Evolutionary conservation across 2,888 invertebrate genomes (phyloP).

Genomic region (Argyra leucocephala): DNA sequence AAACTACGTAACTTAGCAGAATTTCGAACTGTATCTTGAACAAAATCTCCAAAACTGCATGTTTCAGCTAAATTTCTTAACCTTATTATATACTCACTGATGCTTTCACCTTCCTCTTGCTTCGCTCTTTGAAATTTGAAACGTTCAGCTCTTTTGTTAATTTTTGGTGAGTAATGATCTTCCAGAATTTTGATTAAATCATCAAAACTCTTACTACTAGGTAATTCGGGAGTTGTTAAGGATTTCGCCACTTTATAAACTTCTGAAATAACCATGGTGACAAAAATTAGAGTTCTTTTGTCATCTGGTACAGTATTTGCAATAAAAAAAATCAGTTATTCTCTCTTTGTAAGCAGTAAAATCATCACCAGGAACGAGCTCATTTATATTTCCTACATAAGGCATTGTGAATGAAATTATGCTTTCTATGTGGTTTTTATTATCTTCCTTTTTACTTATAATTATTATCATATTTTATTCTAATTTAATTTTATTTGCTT

Average conservation of each 20-base stretch:
- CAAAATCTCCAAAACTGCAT: slow-evolving; percentile 13
- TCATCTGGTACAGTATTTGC: slow-evolving; percentile 1
- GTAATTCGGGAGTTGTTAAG: slow-evolving; percentile 13
- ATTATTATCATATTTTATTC: too few relatives aligned
- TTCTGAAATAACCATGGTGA: slow-evolving; percentile 15
- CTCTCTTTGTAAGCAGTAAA: too few relatives aligned
- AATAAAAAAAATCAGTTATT: too few relatives aligned
- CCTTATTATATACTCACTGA: slow-evolving; percentile 16
- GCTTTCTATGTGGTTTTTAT: too few relatives aligned
- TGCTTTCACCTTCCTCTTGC: slow-evolving; percentile 15
- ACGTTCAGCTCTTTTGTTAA: slow-evolving; percentile 17
- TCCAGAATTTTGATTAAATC: slow-evolving; percentile 11
- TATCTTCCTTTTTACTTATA: too few relatives aligned
- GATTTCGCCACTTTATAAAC: slow-evolving; percentile 15
- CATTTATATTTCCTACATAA: slow-evolving; percentile 12
- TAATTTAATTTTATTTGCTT: too few relatives aligned
- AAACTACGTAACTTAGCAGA: slow-evolving; percentile 11
- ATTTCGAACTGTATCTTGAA: slow-evolving; percentile 9
- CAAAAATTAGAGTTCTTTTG: slow-evolving; percentile 13
- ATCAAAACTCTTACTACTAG: slow-evolving; percentile 14
- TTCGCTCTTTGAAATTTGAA: slow-evolving; percentile 17
- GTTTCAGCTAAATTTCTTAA: slow-evolving; percentile 13
- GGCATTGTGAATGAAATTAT: too few relatives aligned
- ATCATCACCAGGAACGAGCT: slow-evolving; percentile 13
- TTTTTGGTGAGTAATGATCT: slow-evolving; percentile 13